phyloP scores from a whole-genome alignment of 2,113 vertebrate genomes.

The Blennius ocellaris region DNA sequence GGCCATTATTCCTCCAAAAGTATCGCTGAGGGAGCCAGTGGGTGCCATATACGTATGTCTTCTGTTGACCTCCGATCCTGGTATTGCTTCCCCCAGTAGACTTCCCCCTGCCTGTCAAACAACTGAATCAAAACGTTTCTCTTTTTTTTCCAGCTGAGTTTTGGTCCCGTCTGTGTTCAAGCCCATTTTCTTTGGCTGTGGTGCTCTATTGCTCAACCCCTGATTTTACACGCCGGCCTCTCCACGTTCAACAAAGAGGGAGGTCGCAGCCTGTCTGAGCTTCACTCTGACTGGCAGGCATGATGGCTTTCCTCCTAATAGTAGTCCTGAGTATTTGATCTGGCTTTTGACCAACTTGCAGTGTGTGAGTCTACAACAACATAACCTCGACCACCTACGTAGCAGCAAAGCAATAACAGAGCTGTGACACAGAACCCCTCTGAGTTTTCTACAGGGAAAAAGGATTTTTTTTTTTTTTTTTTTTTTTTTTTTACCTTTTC shows the following conservation, averaged over 20 bases:
- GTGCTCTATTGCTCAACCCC: constrained; percentile 12
- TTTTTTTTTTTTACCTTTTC: constrained; percentile 15
- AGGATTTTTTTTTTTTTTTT: constrained; percentile 2
- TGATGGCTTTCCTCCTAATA: constrained; percentile 43
- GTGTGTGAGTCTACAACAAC: constrained; percentile 14
- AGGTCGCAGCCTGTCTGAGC: constrained; percentile 52
- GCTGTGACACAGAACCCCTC: constrained; percentile 31
- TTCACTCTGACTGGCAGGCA: constrained; percentile 49
- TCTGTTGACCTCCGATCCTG: constrained; percentile 41
- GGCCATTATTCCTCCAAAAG: constrained; percentile 46
- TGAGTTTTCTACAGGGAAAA: constrained; percentile 22
- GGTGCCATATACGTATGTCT: constrained; percentile 36
- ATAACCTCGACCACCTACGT: constrained; percentile 35
- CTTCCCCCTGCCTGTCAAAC: not conserved
- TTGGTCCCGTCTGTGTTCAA: not conserved
- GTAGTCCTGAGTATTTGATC: constrained; percentile 33
- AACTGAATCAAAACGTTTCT: constrained; percentile 11
- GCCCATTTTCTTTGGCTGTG: constrained; percentile 8
- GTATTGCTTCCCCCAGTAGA: constrained; percentile 5
- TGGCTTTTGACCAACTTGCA: constrained; percentile 37
- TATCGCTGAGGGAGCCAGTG: constrained; percentile 7
- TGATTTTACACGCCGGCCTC: constrained; percentile 38
- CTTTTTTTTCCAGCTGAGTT: constrained; percentile 16
- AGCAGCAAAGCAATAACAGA: constrained; percentile 52
- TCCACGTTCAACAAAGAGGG: constrained; percentile 46